A percentile compares a stretch with the other conserved stretches of the same genome.
Evolutionary conservation across 2,888 invertebrate species (phyloP).

Genomic region (Megamerina dolium): DNA sequence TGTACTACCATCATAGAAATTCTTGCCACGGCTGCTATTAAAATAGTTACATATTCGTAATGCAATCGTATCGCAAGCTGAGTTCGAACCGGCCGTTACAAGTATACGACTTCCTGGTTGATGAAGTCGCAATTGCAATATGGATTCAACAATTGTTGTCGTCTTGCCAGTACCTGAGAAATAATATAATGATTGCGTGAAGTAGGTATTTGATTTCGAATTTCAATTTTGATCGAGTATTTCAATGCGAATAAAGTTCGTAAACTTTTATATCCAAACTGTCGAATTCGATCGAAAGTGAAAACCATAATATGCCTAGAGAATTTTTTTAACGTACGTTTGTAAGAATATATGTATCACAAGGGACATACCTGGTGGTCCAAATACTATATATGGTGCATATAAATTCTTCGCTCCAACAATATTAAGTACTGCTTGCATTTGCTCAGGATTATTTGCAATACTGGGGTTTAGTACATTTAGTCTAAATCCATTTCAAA

Average conservation of each 20-base stretch:
- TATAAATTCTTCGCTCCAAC: slow-evolving; percentile 57
- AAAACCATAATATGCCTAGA: too few relatives aligned
- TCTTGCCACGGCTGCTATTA: too few relatives aligned
- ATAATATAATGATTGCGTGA: neutral
- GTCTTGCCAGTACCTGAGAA: slow-evolving; percentile 67
- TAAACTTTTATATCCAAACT: too few relatives aligned
- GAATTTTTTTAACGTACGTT: too few relatives aligned
- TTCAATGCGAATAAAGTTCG: neutral
- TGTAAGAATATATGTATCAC: too few relatives aligned
- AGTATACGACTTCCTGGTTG: slow-evolving; percentile 52
- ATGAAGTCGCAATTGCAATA: slow-evolving; percentile 55
- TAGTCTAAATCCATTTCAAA: slow-evolving; percentile 20
- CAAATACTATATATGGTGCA: slow-evolving; percentile 78
- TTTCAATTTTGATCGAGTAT: neutral
- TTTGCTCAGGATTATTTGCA: slow-evolving; percentile 56
- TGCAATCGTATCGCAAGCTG: slow-evolving; percentile 65
- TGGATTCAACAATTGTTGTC: slow-evolving; percentile 63
- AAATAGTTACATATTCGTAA: slow-evolving; percentile 49
- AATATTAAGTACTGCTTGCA: slow-evolving; percentile 62
- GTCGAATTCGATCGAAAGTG: too few relatives aligned
- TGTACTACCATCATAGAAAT: too few relatives aligned
- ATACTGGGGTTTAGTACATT: slow-evolving; percentile 42
- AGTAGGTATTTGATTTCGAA: slow-evolving; percentile 36
- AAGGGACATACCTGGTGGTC: slow-evolving; percentile 62
- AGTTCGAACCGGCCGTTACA: slow-evolving; percentile 65